Evolutionary conservation across 2,888 invertebrate species (phyloP).

Genomic region (Hydropsyche betteni): DNA sequence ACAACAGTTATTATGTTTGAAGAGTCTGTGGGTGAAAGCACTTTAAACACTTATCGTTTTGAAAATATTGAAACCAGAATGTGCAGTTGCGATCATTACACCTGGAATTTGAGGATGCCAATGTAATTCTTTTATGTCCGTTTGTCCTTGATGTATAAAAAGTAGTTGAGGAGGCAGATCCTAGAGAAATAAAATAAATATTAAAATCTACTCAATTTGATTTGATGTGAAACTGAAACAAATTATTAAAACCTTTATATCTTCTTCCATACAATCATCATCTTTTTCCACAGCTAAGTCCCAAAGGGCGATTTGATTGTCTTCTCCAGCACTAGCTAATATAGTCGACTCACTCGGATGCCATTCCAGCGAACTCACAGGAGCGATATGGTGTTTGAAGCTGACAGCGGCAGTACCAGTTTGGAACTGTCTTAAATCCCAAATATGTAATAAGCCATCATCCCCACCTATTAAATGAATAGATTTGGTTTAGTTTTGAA

Average conservation of each 20-base stretch:
- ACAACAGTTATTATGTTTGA: neutral
- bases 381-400: constrained; percentile 94
- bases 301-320: constrained; percentile 97
- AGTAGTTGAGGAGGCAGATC: constrained; percentile 93
- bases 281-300: constrained; percentile 93
- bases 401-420: constrained; percentile 84
- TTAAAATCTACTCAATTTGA: neutral
- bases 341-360: constrained; percentile 92
- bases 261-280: constrained; percentile 66
- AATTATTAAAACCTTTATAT: constrained; percentile 58
- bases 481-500: constrained; percentile 7
- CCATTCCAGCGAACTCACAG: constrained; percentile 98
- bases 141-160: constrained; percentile 98
- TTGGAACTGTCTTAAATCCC: constrained; percentile 92
- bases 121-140: constrained; percentile 96
- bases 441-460: constrained; percentile 92
- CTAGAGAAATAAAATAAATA: constrained; percentile 57
- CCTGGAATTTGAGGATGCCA: constrained; percentile 98
- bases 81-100: constrained; percentile 91
- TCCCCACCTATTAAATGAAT: constrained; percentile 79
- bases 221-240: too few relatives aligned
- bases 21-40: too few relatives aligned
- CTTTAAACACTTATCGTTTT: constrained; percentile 93
- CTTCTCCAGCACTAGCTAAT: constrained; percentile 91
- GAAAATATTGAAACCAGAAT: constrained; percentile 96